Conservation (phyloP, 1,140 invertebrate genomes). For the Gerris buenoi region DNA sequence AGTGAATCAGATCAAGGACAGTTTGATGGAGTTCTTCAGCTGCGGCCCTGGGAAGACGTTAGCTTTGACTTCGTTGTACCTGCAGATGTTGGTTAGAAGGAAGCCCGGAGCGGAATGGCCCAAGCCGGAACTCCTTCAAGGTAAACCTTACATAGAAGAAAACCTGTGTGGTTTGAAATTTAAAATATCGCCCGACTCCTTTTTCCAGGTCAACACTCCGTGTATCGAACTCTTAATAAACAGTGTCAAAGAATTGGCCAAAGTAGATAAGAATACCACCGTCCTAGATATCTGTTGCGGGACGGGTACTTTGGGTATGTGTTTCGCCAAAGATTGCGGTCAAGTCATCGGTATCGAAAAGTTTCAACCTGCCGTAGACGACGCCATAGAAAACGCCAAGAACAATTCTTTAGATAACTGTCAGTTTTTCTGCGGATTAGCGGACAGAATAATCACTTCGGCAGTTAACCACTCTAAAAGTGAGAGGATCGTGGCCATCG, state of each 20-base stretch:
- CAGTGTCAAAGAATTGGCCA: conserved; percentile 59
- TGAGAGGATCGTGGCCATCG: conserved; percentile 62
- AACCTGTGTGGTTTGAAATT: conserved; percentile 66
- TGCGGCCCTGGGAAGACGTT: conserved; percentile 40
- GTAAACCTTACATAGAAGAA: conserved; percentile 58
- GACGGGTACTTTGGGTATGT: conserved; percentile 89
- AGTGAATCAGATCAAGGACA: conserved; percentile 44
- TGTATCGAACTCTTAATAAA: conserved; percentile 78
- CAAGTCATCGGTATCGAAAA: conserved; percentile 86
- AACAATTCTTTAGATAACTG: conserved; percentile 69
- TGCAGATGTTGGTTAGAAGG: conserved; percentile 48
- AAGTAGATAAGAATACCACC: conserved; percentile 46
- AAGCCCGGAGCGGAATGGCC: conserved; percentile 1
- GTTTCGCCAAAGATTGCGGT: conserved; percentile 66
- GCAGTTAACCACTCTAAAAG: conserved; percentile 42
- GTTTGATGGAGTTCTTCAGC: conserved; percentile 46
- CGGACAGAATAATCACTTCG: conserved; percentile 69
- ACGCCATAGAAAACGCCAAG: conserved; percentile 75
- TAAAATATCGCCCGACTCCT: conserved; percentile 81
- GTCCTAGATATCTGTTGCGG: conserved; percentile 94
- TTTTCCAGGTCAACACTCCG: conserved; percentile 80
- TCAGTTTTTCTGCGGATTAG: conserved; percentile 76
- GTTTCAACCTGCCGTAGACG: conserved; percentile 66
- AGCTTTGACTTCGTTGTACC: conserved; percentile 71
- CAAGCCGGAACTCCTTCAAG: conserved; percentile 7